Evolutionary conservation across 2,888 invertebrate species (phyloP), one percentile per base, ranked within the genome.

Genomic region (Malacosoma neustria): DNA sequence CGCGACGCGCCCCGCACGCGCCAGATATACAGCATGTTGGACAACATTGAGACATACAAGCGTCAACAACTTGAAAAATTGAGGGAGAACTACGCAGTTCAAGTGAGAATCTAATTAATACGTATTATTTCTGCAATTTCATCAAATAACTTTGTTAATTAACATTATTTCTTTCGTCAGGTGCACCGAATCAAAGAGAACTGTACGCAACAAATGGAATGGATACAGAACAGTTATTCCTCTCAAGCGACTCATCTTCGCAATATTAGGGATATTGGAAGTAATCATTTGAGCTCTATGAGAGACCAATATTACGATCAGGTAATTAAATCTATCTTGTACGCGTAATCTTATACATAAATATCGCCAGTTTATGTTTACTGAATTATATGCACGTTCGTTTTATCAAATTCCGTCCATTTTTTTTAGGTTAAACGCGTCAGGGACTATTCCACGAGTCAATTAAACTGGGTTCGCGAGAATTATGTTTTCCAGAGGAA

Each of bases 401-500:
- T 7, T 5, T 5, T 22, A 22, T 7, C 5, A 22, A 22, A 7
- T 22, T 2, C 13, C 38, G 42, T 54, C 59, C 58, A 15, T 22
- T 33, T 45, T 51, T 70, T 73, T 38, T 88, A 97, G 94, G 94
- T 97, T 46, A 93, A 93, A 69, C 91, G 93, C 53, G 96, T 97
- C 29, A 90, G 96, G 39, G 97, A 97, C 62, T 98, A 98, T 72
- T 96, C 97, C 12, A 93, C 94, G 29, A 89, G 91, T 43, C 97
- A 97, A 76, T 87, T 98, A 56, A 95, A 95, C 75, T 95, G 96
- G 92, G 95, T 98, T 50, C 90, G 97, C 43, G 97, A 97, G 72
- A 97, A 96, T 77, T 98, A 98, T 80, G 94, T 97, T 67, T 95
- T 95, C 88, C 98, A 98, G 76, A 89, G 97, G 39, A 94, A 96